Evolutionary conservation across 2,797 vertebrate genomes (phyloP), one percentile per base, ranked within the genome.

Genomic region (Alosa sapidissima): DNA sequence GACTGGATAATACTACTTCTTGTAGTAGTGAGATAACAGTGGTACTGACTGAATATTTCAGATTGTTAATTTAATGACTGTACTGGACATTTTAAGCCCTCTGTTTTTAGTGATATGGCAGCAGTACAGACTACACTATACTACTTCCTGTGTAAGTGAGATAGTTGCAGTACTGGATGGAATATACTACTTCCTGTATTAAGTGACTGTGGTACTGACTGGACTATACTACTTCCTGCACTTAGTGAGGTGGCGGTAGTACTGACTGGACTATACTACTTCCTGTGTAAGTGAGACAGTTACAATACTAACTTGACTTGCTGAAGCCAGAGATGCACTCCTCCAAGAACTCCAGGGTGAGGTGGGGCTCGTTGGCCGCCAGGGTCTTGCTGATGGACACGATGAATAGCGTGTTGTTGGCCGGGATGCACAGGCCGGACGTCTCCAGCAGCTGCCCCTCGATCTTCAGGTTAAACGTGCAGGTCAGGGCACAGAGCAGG

Each of bases 291-390:
- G 41, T 2, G 41, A 41, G 41, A 41, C 41, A 41, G 41, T 41
- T 41, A 4, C 41, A 41, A 4, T 86, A 97, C 97, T 96, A 93
- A 99, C 98, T 99, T 85, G 98, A 99, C 93, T 99, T 99, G 96
- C 98, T 99, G 93, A 99, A 99, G 93, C 98, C 98, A n/a, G 98
- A 99, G 93, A 99, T 99, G 90, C 98, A 99, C 91, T 99, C 98
- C 92, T 99, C 98, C 93, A 99, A 92, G 93, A 99, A 99, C 93
- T 99, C 98, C 88, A 99, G 93, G 0, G 98, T 99, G 82, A 99
- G 97, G 86, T 99, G 98, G 0, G 98, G 98, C 82, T 99, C 98
- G 0, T 99, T 99, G 91, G 98, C 98, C 88, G 98, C 98, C 89
- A 99, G 93, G 1, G 98, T 99, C 93, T 99, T 99, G 94, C 98